Conservation (phyloP, 2,888 invertebrate genomes). For the Terebella lapidaria region DNA sequence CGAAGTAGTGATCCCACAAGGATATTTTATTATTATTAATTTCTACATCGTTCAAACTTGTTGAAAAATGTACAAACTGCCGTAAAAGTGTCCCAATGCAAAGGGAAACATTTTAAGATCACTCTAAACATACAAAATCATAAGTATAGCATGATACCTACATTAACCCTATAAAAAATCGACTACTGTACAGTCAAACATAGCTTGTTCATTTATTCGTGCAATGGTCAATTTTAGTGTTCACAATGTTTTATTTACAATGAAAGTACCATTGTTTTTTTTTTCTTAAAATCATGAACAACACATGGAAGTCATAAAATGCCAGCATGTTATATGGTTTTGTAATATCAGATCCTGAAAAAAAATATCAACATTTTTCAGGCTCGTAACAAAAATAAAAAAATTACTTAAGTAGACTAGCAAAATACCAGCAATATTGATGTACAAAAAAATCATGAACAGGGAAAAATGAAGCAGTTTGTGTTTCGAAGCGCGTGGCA, state of each 20-base stretch:
- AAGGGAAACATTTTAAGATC: neutral
- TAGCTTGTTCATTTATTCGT: neutral
- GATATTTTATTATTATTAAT: neutral
- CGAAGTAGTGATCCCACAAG: neutral
- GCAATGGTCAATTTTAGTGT: too few species aligned
- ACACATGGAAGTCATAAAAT: too few species aligned
- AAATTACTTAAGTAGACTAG: too few species aligned
- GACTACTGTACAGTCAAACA: slow-evolving; percentile 2
- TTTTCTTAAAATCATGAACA: too few species aligned
- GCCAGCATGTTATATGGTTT: too few species aligned
- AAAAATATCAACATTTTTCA: too few species aligned
- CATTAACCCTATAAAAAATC: neutral
- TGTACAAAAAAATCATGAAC: neutral
- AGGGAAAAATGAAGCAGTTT: neutral
- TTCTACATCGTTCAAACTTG: neutral
- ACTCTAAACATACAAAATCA: neutral
- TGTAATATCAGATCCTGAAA: too few species aligned
- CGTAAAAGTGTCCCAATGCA: neutral
- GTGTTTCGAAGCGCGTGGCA: too few species aligned
- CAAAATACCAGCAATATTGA: neutral
- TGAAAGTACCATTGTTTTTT: too few species aligned
- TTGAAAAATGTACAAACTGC: slow-evolving; percentile 4
- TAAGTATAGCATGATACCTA: slow-evolving; percentile 2
- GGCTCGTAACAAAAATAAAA: too few species aligned
- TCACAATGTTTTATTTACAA: neutral